Evolutionary conservation across 2,113 vertebrate species (phyloP).

Genomic region (Tragelaphus imberbis): DNA sequence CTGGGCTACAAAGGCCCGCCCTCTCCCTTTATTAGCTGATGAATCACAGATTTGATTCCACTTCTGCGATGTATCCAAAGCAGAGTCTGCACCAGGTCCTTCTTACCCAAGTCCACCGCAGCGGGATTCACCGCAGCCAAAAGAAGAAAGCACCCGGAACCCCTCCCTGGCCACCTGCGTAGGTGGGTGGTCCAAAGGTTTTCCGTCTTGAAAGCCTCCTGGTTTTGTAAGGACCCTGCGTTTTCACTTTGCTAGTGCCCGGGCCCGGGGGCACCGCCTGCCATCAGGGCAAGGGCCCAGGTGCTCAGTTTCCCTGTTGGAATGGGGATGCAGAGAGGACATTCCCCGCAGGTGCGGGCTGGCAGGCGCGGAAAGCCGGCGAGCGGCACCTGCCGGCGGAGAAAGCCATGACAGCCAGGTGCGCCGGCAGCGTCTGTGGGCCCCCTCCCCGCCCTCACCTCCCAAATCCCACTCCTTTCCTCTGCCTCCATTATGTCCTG

Average conservation of each 20-base stretch:
- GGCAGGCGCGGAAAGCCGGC: not conserved
- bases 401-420: not conserved
- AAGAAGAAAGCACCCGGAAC: not conserved
- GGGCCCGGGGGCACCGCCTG: too few species aligned
- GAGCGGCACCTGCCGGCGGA: not conserved
- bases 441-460: rapidly evolving
- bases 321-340: rapidly evolving
- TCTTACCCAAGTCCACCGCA: not conserved
- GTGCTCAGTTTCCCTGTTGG: not conserved
- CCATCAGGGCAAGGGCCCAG: not conserved
- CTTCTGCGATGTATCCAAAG: not conserved
- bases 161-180: not conserved
- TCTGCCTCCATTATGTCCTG: not conserved
- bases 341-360: rapidly evolving
- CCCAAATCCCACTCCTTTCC: too few species aligned
- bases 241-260: not conserved
- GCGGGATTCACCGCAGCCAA: not conserved
- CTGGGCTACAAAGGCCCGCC: not conserved
- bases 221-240: not conserved
- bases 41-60: not conserved
- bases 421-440: rapidly evolving
- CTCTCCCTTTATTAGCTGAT: not conserved
- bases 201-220: not conserved
- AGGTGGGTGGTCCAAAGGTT: not conserved
- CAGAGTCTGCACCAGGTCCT: not conserved